Evolutionary conservation across 2,888 invertebrate genomes (phyloP), one percentile per base, ranked within the genome.

Genomic region (Lasioglossum pauxillum): DNA sequence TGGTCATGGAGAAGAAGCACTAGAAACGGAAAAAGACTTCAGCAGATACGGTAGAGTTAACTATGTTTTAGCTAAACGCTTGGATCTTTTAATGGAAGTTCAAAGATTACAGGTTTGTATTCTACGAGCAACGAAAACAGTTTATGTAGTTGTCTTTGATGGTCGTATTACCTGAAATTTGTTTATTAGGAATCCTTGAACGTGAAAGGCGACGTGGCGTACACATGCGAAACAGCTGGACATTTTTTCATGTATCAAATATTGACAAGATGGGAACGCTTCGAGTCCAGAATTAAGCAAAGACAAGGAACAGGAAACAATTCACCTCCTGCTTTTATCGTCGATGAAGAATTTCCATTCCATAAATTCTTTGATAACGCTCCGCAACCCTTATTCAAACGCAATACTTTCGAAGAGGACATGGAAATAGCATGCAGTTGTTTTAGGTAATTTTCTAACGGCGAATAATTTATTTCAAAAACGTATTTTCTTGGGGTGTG

Each of bases 1-100:
- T 83, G 99, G 99, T 93, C 99, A 99, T 93, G 99, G 99, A 23
- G 99, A 99, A 95, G 99, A 99, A 95, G 98, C 99, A 0, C 95
- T 99, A 78, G 99, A 99, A 95, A 99, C 99, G 0, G 99, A 99
- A 94, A 99, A 99, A 95, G 99, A 99, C 95, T 99, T 99, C 95
- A 99, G 99, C 93, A 97, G 98, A 94, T 99, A 99, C 95, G 99
- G 99, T 0, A 97, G 99, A 80, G 99, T 99, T 2, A 99, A 99
- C 96, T 99, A 99, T 95, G 99, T 99, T 71, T 96, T 99, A 74
- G 98, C 98, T 0, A 99, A 99, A 95, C 97, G 99, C 10, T 95
- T 99, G 89, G 98, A 99, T 93, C 96, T 99, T 35, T 96, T 99
- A 5, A 97, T 97, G 91, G 97, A 98, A 94, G 99, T 99, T 19